These are phyloP conservation scores for Irena cyanogastra DNA, from an alignment of 2,113 vertebrate genomes.

Conservation along the genomic window DNA sequence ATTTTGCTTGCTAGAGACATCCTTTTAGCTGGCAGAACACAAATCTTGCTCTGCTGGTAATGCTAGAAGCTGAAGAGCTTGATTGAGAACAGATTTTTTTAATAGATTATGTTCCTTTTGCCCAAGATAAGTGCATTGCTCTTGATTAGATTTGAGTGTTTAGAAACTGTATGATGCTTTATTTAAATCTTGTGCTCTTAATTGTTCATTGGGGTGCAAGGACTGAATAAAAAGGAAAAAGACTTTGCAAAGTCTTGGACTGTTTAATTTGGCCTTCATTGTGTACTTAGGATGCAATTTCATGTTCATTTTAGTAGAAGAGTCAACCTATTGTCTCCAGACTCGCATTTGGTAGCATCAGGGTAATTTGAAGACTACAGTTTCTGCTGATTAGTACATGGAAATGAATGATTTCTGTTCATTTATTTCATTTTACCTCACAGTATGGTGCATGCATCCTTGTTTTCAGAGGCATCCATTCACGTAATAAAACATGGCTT, in stretches of 20 bases:
- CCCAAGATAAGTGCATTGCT: background rate
- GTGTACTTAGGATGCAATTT: constrained; percentile 21
- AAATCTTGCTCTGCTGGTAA: background rate
- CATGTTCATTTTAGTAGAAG: constrained; percentile 6
- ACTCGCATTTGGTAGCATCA: background rate
- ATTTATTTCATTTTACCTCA: constrained; percentile 65
- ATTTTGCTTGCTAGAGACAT: background rate
- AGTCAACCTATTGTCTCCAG: constrained; percentile 40
- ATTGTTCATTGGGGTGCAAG: background rate
- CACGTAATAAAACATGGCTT: constrained; percentile 36
- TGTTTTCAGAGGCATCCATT: constrained; percentile 32
- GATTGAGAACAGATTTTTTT: background rate
- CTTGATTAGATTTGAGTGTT: background rate
- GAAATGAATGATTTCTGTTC: constrained; percentile 83
- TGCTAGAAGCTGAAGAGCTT: constrained; percentile 9
- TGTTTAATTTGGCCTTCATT: constrained; percentile 23
- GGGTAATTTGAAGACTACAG: constrained; percentile 20
- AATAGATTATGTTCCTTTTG: background rate
- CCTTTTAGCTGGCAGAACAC: background rate
- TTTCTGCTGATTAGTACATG: constrained; percentile 78
- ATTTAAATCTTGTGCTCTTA: background rate
- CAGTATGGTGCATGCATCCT: constrained; percentile 2
- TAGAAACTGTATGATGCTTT: background rate
- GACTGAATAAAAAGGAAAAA: background rate
- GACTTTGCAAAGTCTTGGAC: background rate